phyloP scores from a whole-genome alignment of 2,888 invertebrate species.

The Agrilus biguttatus region DNA sequence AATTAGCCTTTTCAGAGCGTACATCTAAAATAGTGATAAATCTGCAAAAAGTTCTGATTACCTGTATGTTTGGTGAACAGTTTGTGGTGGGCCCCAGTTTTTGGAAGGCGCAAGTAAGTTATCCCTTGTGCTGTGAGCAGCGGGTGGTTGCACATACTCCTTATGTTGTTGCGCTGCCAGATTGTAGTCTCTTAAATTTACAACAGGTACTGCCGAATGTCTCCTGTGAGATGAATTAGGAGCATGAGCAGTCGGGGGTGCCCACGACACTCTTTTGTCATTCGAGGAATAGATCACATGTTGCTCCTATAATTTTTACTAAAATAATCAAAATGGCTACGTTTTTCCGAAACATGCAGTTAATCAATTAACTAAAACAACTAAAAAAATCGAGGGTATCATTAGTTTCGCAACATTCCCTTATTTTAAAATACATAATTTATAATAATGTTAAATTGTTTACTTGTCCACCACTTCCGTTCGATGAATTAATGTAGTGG shows the following conservation, averaged over 20 bases:
- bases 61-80: conserved; percentile 36
- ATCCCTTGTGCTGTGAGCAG: conserved; percentile 40
- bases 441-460: conserved; percentile 17
- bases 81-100: conserved; percentile 32
- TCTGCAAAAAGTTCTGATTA: conserved; percentile 13
- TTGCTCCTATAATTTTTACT: conserved; percentile 14
- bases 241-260: conserved; percentile 34
- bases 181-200: conserved; percentile 29
- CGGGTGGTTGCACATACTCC: conserved; percentile 44
- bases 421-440: too few species aligned
- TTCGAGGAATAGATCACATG: conserved; percentile 22
- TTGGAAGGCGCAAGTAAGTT: conserved; percentile 33
- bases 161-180: conserved; percentile 34
- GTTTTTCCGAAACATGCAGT: too few species aligned
- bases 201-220: conserved; percentile 30
- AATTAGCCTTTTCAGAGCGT: too few species aligned
- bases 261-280: conserved; percentile 44
- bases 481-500: conserved; percentile 27
- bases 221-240: conserved; percentile 26
- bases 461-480: conserved; percentile 22
- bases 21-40: too few species aligned
- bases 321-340: too few species aligned
- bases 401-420: conserved; percentile 13
- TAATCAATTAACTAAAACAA: conserved; percentile 1
- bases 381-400: conserved; percentile 5